Percentiles rank a stretch among this genome's conserved stretches.
These are phyloP conservation scores for Nerophis lumbriciformis DNA, from an alignment of 2,113 vertebrate genomes.

Conservation along the genomic window DNA sequence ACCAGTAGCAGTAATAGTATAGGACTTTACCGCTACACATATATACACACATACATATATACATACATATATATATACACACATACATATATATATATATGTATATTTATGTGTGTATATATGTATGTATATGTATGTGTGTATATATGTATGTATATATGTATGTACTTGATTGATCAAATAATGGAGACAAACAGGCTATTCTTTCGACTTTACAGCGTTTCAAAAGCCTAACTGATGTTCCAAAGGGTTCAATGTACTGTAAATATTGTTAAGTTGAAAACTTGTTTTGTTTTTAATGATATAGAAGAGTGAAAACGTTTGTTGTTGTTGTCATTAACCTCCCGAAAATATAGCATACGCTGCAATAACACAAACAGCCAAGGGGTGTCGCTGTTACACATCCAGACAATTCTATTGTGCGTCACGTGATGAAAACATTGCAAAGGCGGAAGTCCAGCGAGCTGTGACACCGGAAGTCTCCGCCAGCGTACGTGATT, in stretches of 20 bases:
- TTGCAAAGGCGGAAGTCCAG: conserved; percentile 5
- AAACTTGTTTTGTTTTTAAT: too few relatives aligned
- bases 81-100: too few relatives aligned
- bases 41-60: too few relatives aligned
- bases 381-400: conserved; percentile 36
- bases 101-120: too few relatives aligned
- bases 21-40: too few relatives aligned
- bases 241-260: neutral
- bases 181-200: neutral
- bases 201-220: neutral
- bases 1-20: too few relatives aligned
- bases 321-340: too few relatives aligned
- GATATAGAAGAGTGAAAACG: too few relatives aligned
- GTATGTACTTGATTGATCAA: neutral
- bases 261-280: neutral
- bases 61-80: too few relatives aligned
- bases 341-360: neutral
- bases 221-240: neutral
- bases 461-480: neutral
- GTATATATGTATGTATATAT: too few relatives aligned
- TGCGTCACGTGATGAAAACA: conserved; percentile 46
- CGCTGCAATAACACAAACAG: neutral
- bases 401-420: neutral
- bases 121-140: too few relatives aligned
- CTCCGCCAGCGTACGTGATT: neutral